Base-by-base conservation (phyloP, 2,888 invertebrate genomes). In the Myopa tessellatipennis region DNA sequence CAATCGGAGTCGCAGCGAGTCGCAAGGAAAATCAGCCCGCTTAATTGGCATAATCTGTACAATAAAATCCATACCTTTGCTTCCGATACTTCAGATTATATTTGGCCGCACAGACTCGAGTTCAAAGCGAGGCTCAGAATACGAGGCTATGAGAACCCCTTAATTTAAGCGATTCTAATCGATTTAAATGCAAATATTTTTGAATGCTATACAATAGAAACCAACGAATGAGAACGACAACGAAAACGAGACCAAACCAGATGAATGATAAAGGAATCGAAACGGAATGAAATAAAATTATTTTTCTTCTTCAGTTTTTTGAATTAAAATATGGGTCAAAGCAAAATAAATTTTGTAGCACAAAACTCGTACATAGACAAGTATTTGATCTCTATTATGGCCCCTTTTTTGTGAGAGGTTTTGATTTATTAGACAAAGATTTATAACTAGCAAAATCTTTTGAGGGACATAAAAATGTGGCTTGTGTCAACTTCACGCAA, bases 121-220 rank as follows among this genome's bases (percentile, higher is more conserved):
- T n/a, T 6, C 14, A 55, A 6, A 0, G 10, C 45, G 45, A 45
- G 45, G 10, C 10, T 45, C 10, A 16, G 55, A n/a, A 10, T 1
- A 12, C 16, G 16, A 16, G 8, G 5, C 55, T 1, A 6, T 12
- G 18, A 50, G 26, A 26, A 26, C 26, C 18, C 26, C 16, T 69
- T 76, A 70, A 79, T 78, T 72, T 72, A 78, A 76, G 77, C 77
- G 77, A 79, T 79, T 79, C 55, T 60, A 74, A 79, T 78, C 78
- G 78, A 78, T 74, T 76, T 58, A 79, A 77, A 79, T 79, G 79
- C 74, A 78, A 79, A 26, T 26, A 26, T 1, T 26, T 26, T 26
- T 26, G 26, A 26, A 26, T 26, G 26, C 26, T 26, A 26, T n/a
- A 55, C 55, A 55, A 55, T 55, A 55, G 55, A 14, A 55, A 1